These are phyloP conservation scores for Plectropomus leopardus DNA, from an alignment of 2,113 vertebrate genomes.

Conservation along the genomic window DNA sequence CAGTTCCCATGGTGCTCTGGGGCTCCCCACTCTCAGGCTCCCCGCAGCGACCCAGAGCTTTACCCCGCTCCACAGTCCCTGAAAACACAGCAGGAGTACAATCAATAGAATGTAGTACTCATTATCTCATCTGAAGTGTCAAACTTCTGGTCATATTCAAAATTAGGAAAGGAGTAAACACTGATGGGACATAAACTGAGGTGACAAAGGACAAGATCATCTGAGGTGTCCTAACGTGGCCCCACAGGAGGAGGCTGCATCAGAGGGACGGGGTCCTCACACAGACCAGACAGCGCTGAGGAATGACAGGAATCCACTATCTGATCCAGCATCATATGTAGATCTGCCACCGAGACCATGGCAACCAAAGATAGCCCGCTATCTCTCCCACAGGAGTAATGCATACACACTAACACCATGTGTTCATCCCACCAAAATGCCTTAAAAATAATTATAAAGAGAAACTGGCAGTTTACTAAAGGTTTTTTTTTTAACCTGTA, in stretches of 20 bases:
- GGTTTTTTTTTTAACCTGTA: conserved; percentile 5
- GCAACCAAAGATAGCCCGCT: conserved; percentile 8
- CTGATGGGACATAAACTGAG: not conserved
- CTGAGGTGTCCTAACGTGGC: conserved; percentile 9
- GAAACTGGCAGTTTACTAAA: not conserved
- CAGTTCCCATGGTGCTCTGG: conserved; percentile 68
- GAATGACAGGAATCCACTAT: conserved; percentile 79
- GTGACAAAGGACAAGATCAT: not conserved
- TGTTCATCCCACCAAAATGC: not conserved
- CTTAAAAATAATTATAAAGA: not conserved
- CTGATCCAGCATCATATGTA: conserved; percentile 63
- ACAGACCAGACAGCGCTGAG: conserved; percentile 56
- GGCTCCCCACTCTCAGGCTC: conserved; percentile 71
- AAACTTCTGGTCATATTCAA: conserved; percentile 6
- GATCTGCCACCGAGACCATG: conserved; percentile 42
- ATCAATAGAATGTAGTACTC: not conserved
- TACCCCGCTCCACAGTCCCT: conserved; percentile 71
- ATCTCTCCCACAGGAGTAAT: not conserved
- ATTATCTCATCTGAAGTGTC: not conserved
- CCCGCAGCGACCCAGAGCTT: conserved; percentile 42
- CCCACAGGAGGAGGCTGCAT: not conserved
- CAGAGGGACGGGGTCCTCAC: conserved; percentile 29
- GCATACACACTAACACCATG: not conserved
- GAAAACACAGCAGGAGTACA: conserved; percentile 11
- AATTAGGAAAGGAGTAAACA: conserved; percentile 8